phyloP scores from a whole-genome alignment of 1,140 invertebrate genomes.

The Lepidurus apus region DNA sequence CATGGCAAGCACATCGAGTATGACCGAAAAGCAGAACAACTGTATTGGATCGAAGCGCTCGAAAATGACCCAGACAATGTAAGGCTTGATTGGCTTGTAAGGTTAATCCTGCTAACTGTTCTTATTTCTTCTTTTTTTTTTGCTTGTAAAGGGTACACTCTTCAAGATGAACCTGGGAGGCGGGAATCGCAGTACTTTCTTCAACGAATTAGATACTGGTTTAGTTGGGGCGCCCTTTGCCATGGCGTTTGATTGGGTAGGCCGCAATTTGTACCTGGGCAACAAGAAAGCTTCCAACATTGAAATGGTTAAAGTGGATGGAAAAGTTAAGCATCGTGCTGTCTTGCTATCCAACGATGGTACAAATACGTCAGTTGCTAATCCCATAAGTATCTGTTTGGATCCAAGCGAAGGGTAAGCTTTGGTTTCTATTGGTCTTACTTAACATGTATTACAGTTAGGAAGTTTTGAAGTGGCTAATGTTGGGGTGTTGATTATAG shows the following conservation, averaged over 20 bases:
- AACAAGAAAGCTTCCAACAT: slow-evolving; percentile 87
- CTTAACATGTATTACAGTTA: background rate
- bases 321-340: slow-evolving; percentile 73
- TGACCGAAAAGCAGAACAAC: slow-evolving; percentile 70
- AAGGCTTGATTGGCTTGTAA: slow-evolving; percentile 43
- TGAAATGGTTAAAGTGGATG: slow-evolving; percentile 82
- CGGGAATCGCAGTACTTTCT: slow-evolving; percentile 78
- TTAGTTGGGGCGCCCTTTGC: slow-evolving; percentile 84
- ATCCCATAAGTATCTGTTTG: slow-evolving; percentile 78
- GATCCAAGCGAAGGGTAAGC: slow-evolving; percentile 78
- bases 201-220: slow-evolving; percentile 64
- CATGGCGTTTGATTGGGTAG: slow-evolving; percentile 93
- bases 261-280: slow-evolving; percentile 88
- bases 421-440: slow-evolving; percentile 37
- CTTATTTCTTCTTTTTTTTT: slow-evolving; percentile 44
- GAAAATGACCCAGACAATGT: slow-evolving; percentile 54
- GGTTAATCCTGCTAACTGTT: slow-evolving; percentile 48
- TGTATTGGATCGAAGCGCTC: slow-evolving; percentile 76
- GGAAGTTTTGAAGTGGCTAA: background rate
- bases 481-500: slow-evolving; percentile 46
- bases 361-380: slow-evolving; percentile 73
- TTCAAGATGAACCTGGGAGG: slow-evolving; percentile 76
- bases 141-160: slow-evolving; percentile 63
- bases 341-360: slow-evolving; percentile 89
- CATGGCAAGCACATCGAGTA: slow-evolving; percentile 86